Conservation (phyloP, 2,888 invertebrate species). For the Phalera bucephala region DNA sequence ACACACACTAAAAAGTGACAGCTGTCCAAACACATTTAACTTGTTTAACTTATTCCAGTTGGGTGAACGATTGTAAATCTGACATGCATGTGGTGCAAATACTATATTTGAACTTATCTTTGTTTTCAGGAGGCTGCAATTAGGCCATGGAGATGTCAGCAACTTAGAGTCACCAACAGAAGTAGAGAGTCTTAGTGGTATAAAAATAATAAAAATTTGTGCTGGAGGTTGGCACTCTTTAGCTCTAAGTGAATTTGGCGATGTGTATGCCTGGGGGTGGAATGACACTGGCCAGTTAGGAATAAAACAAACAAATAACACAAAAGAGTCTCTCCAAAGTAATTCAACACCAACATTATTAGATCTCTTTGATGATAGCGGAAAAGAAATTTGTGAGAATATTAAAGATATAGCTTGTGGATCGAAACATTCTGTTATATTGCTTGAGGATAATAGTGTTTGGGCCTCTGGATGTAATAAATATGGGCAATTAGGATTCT, state of each 20-base stretch:
- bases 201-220: slow-evolving; percentile 87
- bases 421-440: slow-evolving; percentile 87
- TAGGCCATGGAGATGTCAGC: slow-evolving; percentile 90
- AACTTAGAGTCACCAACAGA: slow-evolving; percentile 84
- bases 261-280: slow-evolving; percentile 96
- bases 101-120: too few species aligned
- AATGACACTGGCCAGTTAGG: slow-evolving; percentile 95
- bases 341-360: slow-evolving; percentile 60
- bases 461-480: slow-evolving; percentile 92
- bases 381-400: slow-evolving; percentile 70
- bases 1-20: too few species aligned
- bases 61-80: too few species aligned
- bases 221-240: slow-evolving; percentile 95
- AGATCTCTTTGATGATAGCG: slow-evolving; percentile 60
- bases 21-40: too few species aligned
- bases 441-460: slow-evolving; percentile 86
- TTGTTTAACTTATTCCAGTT: too few species aligned
- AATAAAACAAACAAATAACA: slow-evolving; percentile 58
- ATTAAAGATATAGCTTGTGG: slow-evolving; percentile 88
- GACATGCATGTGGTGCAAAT: too few species aligned
- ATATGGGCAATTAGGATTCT: slow-evolving; percentile 89
- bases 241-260: slow-evolving; percentile 90
- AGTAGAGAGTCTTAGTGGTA: slow-evolving; percentile 89
- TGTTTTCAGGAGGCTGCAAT: slow-evolving; percentile 90
- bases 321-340: slow-evolving; percentile 39